Evolutionary conservation across 2,797 vertebrate genomes (phyloP), one percentile per base, ranked within the genome.

Genomic region (Aldrovandia affinis): DNA sequence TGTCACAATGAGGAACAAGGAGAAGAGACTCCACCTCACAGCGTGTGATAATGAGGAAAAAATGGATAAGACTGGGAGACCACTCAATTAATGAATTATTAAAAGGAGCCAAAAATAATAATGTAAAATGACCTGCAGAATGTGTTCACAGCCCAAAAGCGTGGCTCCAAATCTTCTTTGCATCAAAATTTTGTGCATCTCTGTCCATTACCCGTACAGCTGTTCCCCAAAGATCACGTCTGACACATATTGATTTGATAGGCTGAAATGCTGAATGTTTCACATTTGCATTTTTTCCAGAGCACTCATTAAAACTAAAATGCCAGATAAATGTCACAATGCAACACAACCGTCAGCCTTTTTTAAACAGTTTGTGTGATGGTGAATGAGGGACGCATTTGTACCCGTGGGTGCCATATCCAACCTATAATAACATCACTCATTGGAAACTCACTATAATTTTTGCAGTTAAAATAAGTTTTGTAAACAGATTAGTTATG

Each of bases 251-350:
- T 73, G 33, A 39, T 73, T 47, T 77, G 73, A 77, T 77, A 77
- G 22, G 73, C 73, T 47, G 73, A 25, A 47, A 47, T 77, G 73
- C 39, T n/a, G n/a, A 77, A 14, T 10, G 73, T 20, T 42, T 73
- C 68, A 73, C 73, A 77, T 77, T 77, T 77, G 73, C 73, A 77
- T 75, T 42, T 47, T 75, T 68, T 50, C 47, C 18, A 20, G 55
- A 44, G 39, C n/a, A 25, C 73, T 77, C 73, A 77, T 77, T 77
- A 77, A 77, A 77, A 77, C 39, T 20, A 77, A 77, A 77, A 77
- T 77, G 73, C 42, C 73, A 77, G 20, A 47, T 77, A 77, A 77
- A 77, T 77, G 73, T 77, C 73, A 77, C 2, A 77, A 77, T 5
- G 33, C 25, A 47, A 47, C 22, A 14, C 42, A n/a, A 77, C 47